Evolutionary conservation across 2,888 invertebrate species (phyloP).

Genomic region (Gibbula magus): DNA sequence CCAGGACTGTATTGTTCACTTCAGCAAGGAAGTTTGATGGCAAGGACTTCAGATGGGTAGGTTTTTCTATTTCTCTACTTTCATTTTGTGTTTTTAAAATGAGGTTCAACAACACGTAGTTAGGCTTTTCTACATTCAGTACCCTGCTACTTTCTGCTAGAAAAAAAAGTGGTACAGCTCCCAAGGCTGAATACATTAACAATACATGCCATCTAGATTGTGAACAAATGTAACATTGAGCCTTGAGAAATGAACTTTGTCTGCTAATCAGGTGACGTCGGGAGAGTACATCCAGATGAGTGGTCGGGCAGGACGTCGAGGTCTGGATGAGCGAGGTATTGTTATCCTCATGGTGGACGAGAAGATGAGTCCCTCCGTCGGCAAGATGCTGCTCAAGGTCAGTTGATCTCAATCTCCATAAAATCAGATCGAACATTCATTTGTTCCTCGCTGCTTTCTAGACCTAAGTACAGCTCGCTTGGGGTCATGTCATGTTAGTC

Average conservation of each 20-base stretch:
- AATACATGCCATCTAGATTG: no score
- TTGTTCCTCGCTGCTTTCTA: no score
- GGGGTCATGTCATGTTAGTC: no score
- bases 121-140: no score
- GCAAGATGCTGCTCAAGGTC: constrained; percentile 80
- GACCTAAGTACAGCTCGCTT: no score
- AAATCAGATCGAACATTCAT: no score
- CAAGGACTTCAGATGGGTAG: constrained; percentile 92
- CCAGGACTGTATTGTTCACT: constrained; percentile 97
- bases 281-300: constrained; percentile 99
- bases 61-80: constrained; percentile 65
- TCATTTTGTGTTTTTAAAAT: no score
- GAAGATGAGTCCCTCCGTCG: constrained; percentile 83
- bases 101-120: no score
- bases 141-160: no score
- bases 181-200: not conserved
- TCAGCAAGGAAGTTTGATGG: constrained; percentile 97
- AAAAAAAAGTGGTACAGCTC: not conserved
- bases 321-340: constrained; percentile 95
- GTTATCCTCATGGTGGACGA: constrained; percentile 99
- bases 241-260: not conserved
- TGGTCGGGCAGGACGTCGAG: constrained; percentile 97
- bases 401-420: no score
- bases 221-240: no score
- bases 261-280: constrained; percentile 82